Conservation (phyloP, 2,113 vertebrate species). For the Erythrocercus mccallii region DNA sequence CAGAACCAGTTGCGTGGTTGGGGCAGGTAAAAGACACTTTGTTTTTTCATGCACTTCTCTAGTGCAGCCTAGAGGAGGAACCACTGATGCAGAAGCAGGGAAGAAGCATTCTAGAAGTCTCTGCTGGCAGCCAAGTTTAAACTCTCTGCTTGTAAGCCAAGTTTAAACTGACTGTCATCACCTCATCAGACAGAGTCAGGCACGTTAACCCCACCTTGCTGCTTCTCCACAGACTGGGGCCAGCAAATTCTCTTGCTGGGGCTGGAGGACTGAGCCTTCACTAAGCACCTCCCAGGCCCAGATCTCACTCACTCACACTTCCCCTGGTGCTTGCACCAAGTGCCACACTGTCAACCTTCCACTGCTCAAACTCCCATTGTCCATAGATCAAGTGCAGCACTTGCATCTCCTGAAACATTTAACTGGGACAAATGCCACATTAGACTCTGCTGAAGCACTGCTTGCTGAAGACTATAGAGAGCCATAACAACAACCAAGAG, state of each 20-base stretch:
- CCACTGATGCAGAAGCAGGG: neutral
- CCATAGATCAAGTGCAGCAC: neutral
- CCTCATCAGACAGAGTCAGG: neutral
- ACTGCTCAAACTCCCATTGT: neutral
- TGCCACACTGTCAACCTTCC: neutral
- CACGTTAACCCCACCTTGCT: fast-evolving
- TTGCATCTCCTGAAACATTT: neutral
- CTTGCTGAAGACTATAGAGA: neutral
- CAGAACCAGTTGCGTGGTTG: neutral
- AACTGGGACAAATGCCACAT: neutral
- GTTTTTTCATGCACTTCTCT: neutral
- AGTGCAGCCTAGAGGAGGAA: neutral
- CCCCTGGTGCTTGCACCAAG: neutral
- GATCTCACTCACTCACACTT: neutral
- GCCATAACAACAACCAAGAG: neutral
- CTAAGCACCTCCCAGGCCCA: neutral
- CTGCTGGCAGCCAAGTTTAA: neutral
- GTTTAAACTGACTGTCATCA: neutral
- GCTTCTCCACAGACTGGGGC: neutral
- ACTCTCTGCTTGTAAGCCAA: neutral
- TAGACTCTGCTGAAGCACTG: neutral
- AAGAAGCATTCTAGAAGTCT: neutral
- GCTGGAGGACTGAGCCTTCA: neutral
- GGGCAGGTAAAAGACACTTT: neutral
- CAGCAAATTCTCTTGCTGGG: neutral